Conservation (phyloP, 2,113 vertebrate species). For the Bos javanicus region DNA sequence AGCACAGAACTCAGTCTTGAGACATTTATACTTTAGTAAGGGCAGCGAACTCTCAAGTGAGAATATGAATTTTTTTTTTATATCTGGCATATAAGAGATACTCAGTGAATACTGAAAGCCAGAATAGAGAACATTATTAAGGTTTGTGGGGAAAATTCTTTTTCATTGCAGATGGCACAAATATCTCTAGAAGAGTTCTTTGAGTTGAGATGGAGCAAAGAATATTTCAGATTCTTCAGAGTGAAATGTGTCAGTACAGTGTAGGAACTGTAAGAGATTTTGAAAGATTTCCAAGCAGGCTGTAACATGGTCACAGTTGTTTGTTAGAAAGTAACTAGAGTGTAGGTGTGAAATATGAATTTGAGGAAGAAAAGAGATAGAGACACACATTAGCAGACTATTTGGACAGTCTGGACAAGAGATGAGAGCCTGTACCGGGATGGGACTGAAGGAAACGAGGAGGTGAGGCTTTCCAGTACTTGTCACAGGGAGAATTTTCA, state of each 20-base stretch:
- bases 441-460: not conserved
- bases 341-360: not conserved
- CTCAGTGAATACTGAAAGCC: not conserved
- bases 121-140: not conserved
- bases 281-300: not conserved
- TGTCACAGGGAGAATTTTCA: not conserved
- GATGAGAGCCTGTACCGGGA: fast-evolving
- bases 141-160: not conserved
- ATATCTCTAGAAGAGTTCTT: not conserved
- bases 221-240: not conserved
- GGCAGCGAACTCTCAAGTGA: not conserved
- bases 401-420: not conserved
- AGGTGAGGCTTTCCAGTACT: not conserved
- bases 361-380: not conserved
- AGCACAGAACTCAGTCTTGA: not conserved
- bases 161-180: not conserved
- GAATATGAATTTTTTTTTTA: not conserved
- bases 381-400: not conserved
- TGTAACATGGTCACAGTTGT: not conserved
- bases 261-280: not conserved
- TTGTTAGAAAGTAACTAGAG: not conserved
- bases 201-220: not conserved
- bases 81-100: not conserved
- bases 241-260: not conserved
- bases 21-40: not conserved